phyloP scores from a whole-genome alignment of 2,113 vertebrate genomes.

The Spermophilus dauricus region DNA sequence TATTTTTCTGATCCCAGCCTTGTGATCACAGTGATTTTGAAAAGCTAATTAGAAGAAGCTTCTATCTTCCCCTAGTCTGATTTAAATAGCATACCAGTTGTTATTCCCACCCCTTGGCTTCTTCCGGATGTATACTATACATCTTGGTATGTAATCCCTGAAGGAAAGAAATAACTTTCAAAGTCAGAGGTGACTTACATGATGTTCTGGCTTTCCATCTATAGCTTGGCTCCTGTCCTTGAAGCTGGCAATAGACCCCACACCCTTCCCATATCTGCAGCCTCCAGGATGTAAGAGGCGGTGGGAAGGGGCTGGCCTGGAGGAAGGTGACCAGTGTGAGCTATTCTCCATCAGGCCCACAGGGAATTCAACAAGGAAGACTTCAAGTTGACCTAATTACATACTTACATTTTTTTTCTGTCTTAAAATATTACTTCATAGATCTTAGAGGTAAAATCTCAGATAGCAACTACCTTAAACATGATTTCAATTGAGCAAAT shows the following conservation, averaged over 20 bases:
- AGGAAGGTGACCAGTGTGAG: not conserved
- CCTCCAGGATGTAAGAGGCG: not conserved
- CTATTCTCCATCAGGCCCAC: not conserved
- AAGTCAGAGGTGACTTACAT: slow-evolving; percentile 16
- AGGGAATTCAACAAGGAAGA: not conserved
- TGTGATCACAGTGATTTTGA: slow-evolving; percentile 67
- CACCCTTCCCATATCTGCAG: not conserved
- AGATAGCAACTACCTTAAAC: not conserved
- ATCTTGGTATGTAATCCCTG: not conserved
- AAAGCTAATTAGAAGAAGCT: slow-evolving; percentile 68
- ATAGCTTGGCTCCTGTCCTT: not conserved
- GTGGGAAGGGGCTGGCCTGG: not conserved
- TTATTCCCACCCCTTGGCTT: not conserved
- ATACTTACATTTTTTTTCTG: not conserved
- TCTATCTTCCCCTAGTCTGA: slow-evolving; percentile 7
- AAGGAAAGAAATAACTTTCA: slow-evolving; percentile 49
- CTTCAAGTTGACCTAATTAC: not conserved
- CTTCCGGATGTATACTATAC: not conserved
- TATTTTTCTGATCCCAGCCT: slow-evolving; percentile 65
- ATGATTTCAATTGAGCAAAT: not conserved
- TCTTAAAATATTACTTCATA: slow-evolving; percentile 16
- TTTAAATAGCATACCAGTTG: slow-evolving; percentile 40
- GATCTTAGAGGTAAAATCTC: slow-evolving; percentile 34
- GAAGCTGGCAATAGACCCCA: not conserved
- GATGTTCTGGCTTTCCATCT: not conserved